phyloP scores from a whole-genome alignment of 1,140 invertebrate genomes.

The Penaeus japonicus region DNA sequence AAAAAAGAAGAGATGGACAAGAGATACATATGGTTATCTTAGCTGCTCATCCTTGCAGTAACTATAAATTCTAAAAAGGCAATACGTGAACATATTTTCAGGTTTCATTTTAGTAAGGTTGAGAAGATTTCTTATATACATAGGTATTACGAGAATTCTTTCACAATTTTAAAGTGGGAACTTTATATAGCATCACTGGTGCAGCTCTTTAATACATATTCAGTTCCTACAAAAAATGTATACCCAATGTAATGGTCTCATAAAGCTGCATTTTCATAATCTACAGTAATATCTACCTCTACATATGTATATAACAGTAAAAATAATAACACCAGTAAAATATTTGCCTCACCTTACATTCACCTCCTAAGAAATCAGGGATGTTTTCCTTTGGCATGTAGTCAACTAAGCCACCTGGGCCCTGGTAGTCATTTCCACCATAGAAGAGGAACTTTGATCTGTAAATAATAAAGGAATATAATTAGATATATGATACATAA shows the following conservation, averaged over 20 bases:
- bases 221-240: too few species aligned
- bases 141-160: too few species aligned
- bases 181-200: too few species aligned
- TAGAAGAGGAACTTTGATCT: constrained; percentile 91
- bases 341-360: constrained; percentile 75
- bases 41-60: too few species aligned
- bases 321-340: neutral
- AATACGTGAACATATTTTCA: too few species aligned
- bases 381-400: constrained; percentile 87
- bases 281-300: neutral
- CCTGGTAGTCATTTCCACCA: constrained; percentile 85
- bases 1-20: constrained; percentile 25
- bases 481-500: neutral
- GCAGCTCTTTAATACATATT: too few species aligned
- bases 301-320: constrained; percentile 3
- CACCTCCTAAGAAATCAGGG: constrained; percentile 90
- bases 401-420: constrained; percentile 79
- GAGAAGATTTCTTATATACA: too few species aligned
- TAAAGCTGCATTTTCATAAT: neutral
- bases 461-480: neutral
- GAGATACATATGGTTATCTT: neutral
- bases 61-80: too few species aligned
- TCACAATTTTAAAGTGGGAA: too few species aligned
- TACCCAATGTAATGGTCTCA: too few species aligned
- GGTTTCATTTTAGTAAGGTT: too few species aligned